Evolutionary conservation across 2,888 invertebrate genomes (phyloP).

Genomic region (Xestia xanthographa): DNA sequence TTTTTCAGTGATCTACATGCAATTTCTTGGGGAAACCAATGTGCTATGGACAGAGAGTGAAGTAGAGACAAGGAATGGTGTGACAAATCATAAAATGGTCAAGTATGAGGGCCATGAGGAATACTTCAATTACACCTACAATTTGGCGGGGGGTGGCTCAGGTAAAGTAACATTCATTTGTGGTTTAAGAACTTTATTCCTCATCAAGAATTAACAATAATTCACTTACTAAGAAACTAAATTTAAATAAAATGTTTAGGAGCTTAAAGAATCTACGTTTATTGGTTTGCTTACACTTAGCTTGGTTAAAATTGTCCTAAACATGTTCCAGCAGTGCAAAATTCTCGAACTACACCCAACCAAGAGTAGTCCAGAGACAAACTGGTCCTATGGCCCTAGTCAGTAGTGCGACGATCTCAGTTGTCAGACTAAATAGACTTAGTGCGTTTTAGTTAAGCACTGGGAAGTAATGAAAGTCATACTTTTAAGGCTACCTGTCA

Average conservation of each 20-base stretch:
- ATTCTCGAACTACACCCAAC: too few relatives aligned
- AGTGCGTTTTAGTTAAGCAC: neutral
- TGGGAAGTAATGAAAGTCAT: neutral
- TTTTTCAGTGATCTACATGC: constrained; percentile 69
- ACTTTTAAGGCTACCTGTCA: neutral
- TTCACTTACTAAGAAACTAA: too few relatives aligned
- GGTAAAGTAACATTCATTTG: constrained; percentile 11
- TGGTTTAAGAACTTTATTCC: too few relatives aligned
- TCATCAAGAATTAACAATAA: too few relatives aligned
- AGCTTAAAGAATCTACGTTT: too few relatives aligned
- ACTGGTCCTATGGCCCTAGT: neutral
- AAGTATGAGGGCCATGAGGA: constrained; percentile 76
- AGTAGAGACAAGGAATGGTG: constrained; percentile 70
- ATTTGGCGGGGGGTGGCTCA: constrained; percentile 72
- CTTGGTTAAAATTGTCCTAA: neutral
- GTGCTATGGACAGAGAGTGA: constrained; percentile 80
- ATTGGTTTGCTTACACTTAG: too few relatives aligned
- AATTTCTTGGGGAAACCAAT: constrained; percentile 76
- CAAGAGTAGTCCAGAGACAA: neutral
- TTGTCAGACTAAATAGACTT: neutral
- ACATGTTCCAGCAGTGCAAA: neutral
- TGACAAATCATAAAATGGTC: constrained; percentile 62
- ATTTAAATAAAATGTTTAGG: too few relatives aligned
- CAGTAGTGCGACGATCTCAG: neutral
- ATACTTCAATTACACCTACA: constrained; percentile 77